Evolutionary conservation across 1,140 invertebrate genomes (phyloP).

Genomic region (Tetramorium parvispinum): DNA sequence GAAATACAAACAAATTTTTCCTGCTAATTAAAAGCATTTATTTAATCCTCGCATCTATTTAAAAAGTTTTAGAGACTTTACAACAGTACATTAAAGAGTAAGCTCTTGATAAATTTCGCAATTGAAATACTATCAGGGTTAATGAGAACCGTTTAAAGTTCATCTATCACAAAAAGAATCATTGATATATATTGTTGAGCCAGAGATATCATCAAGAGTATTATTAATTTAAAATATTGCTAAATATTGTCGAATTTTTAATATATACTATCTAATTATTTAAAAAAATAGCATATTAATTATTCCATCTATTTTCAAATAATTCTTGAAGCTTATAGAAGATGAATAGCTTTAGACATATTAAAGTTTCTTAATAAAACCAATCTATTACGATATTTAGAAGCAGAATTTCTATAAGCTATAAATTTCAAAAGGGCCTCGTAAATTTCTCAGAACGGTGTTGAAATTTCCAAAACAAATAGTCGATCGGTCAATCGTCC

Average conservation of each 20-base stretch:
- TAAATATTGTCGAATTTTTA: not conserved
- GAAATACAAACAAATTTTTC: not conserved
- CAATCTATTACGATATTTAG: not conserved
- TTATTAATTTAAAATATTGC: not conserved
- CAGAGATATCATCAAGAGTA: not conserved
- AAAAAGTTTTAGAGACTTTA: not conserved
- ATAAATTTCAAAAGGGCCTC: not conserved
- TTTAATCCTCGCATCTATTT: not conserved
- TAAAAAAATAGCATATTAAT: constrained; percentile 1
- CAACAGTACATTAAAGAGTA: not conserved
- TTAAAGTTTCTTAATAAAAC: not conserved
- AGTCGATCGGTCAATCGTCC: not conserved
- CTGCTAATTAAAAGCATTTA: not conserved
- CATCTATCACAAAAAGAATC: not conserved
- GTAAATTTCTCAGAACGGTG: constrained; percentile 31
- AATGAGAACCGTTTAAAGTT: not conserved
- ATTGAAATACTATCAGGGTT: constrained; percentile 1
- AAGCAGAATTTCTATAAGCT: not conserved
- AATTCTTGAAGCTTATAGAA: not conserved
- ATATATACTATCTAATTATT: not conserved
- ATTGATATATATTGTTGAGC: not conserved
- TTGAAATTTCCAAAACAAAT: constrained; percentile 42
- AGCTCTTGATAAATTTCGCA: constrained; percentile 6
- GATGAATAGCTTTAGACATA: not conserved
- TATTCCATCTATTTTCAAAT: not conserved